Evolutionary conservation across 1,140 invertebrate species (phyloP).

Genomic region (Aradophagus sp.): DNA sequence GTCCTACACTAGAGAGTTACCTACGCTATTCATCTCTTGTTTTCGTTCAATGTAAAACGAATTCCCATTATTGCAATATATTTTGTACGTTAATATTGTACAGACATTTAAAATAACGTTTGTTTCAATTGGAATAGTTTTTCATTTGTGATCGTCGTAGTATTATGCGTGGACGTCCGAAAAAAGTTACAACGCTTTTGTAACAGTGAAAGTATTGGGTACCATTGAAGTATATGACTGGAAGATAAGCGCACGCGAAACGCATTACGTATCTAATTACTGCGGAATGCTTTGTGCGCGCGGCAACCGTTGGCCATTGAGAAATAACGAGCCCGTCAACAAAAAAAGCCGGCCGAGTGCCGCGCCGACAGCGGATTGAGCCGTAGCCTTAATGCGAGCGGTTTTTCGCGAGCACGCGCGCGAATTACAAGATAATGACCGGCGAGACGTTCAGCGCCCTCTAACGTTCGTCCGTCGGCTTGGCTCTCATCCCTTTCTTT

Average conservation of each 20-base stretch:
- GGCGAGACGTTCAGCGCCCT: slow-evolving; percentile 21
- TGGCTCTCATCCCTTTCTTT: slow-evolving; percentile 4
- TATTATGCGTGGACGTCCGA: slow-evolving; percentile 19
- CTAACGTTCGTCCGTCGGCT: background rate
- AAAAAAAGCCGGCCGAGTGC: slow-evolving; percentile 58
- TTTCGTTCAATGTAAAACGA: too few species aligned
- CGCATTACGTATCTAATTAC: slow-evolving; percentile 55
- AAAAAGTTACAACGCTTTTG: slow-evolving; percentile 40
- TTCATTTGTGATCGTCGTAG: slow-evolving; percentile 23
- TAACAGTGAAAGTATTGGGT: slow-evolving; percentile 52
- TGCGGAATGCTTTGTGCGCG: slow-evolving; percentile 65
- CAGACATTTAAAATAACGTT: too few species aligned
- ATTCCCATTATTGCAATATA: too few species aligned
- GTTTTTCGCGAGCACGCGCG: slow-evolving; percentile 55
- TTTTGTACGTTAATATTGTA: too few species aligned
- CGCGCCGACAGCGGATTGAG: slow-evolving; percentile 47
- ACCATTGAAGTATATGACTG: slow-evolving; percentile 30
- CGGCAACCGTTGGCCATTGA: slow-evolving; percentile 61
- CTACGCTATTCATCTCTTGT: too few species aligned
- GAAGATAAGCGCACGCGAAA: slow-evolving; percentile 46
- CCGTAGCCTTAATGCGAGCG: slow-evolving; percentile 39
- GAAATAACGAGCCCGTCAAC: slow-evolving; percentile 58
- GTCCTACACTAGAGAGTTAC: too few species aligned
- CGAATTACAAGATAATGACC: slow-evolving; percentile 47
- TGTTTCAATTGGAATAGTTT: too few species aligned